Conservation (phyloP, 1,140 invertebrate species). For the Calliphora vicina region DNA sequence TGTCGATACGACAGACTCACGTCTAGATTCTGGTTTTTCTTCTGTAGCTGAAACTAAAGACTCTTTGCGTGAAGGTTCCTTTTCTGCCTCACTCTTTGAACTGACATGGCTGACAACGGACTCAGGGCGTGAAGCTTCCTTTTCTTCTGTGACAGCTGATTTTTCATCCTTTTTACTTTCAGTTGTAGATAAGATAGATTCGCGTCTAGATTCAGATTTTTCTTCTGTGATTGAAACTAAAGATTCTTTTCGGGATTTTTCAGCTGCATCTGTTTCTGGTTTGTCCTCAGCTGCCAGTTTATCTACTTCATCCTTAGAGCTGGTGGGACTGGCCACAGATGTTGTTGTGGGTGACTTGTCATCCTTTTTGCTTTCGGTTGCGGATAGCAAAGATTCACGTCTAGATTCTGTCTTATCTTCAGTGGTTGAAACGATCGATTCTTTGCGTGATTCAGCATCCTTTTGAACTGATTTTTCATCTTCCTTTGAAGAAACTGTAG, state of each 20-base stretch:
- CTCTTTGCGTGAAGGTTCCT: slow-evolving; percentile 34
- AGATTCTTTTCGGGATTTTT: slow-evolving; percentile 38
- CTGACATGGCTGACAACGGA: neutral
- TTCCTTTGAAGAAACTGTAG: slow-evolving; percentile 27
- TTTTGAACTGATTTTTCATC: neutral
- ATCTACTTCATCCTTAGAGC: too few species aligned
- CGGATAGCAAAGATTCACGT: too few species aligned
- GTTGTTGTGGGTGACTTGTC: slow-evolving; percentile 39
- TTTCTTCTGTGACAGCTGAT: neutral
- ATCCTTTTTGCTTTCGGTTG: slow-evolving; percentile 27
- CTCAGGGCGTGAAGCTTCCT: neutral
- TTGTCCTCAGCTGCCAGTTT: too few species aligned
- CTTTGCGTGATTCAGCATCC: slow-evolving; percentile 37
- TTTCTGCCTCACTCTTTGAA: slow-evolving; percentile 8
- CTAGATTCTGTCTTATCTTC: slow-evolving; percentile 34
- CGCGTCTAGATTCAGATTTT: neutral
- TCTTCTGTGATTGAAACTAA: slow-evolving; percentile 36
- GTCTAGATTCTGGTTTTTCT: slow-evolving; percentile 5
- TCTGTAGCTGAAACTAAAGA: neutral
- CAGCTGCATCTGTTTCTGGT: neutral
- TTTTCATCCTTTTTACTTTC: neutral
- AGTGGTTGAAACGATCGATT: neutral
- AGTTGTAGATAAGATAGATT: neutral
- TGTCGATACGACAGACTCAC: neutral
- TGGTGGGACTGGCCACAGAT: neutral